These are phyloP conservation scores for Idaea straminata DNA, from an alignment of 2,888 invertebrate genomes.

Conservation along the genomic window DNA sequence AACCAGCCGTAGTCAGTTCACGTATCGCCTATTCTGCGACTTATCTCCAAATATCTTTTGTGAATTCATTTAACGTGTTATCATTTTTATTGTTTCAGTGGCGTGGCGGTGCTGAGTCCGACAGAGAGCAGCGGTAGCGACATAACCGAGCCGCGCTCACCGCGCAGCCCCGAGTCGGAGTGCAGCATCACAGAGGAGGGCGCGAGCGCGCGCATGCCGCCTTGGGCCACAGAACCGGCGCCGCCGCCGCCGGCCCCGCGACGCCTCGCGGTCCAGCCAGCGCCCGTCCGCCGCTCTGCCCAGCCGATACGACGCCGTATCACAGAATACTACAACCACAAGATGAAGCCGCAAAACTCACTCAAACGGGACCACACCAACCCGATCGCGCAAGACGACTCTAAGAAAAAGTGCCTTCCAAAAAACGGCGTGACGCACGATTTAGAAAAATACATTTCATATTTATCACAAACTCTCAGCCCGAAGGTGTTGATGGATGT, in stretches of 20 bases:
- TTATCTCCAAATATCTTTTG: neutral
- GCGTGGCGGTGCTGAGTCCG: conserved; percentile 89
- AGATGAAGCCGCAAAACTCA: conserved; percentile 85
- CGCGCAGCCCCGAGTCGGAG: conserved; percentile 85
- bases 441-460: conserved; percentile 74
- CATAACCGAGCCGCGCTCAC: conserved; percentile 92
- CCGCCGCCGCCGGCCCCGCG: conserved; percentile 63
- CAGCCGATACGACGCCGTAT: conserved; percentile 86
- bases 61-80: conserved; percentile 6
- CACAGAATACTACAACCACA: conserved; percentile 91
- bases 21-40: neutral
- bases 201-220: conserved; percentile 72
- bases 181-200: conserved; percentile 77
- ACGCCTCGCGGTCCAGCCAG: conserved; percentile 65
- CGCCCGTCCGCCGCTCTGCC: conserved; percentile 55
- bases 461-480: conserved; percentile 71
- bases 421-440: conserved; percentile 73
- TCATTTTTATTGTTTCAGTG: conserved; percentile 81
- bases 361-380: conserved; percentile 65
- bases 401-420: conserved; percentile 69
- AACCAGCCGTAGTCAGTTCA: conserved; percentile 24
- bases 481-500: conserved; percentile 72
- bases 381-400: conserved; percentile 50
- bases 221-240: conserved; percentile 75
- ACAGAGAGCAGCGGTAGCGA: conserved; percentile 88